A percentile compares a stretch with the other conserved stretches of the same genome.
These are phyloP conservation scores for Monomorium pharaonis DNA, from an alignment of 1,140 invertebrate species.

Conservation along the genomic window DNA sequence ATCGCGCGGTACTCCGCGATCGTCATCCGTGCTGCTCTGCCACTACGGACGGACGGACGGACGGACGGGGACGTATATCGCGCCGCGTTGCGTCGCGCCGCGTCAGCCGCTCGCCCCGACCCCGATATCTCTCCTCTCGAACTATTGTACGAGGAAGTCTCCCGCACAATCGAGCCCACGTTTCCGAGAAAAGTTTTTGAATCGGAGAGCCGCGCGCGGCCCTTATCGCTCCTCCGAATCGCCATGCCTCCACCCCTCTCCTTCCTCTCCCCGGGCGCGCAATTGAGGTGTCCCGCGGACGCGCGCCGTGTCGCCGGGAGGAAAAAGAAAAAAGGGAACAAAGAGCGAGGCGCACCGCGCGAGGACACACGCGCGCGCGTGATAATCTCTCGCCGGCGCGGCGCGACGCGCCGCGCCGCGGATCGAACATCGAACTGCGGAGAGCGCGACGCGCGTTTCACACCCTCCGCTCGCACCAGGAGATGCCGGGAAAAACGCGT, in stretches of 20 bases:
- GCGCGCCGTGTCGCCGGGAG: not conserved
- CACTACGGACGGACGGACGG: not conserved
- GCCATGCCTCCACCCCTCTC: no score
- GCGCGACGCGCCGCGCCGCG: slow-evolving; percentile 59
- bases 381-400: slow-evolving; percentile 57
- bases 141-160: not conserved
- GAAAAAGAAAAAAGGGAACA: not conserved
- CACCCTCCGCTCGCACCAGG: slow-evolving; percentile 55
- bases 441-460: slow-evolving; percentile 67
- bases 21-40: not conserved
- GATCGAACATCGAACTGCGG: slow-evolving; percentile 72
- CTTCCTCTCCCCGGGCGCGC: no score
- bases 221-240: slow-evolving; percentile 14
- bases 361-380: slow-evolving; percentile 61
- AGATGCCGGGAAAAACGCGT: slow-evolving; percentile 30
- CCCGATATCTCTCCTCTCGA: not conserved
- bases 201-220: slow-evolving; percentile 14
- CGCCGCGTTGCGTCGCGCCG: not conserved
- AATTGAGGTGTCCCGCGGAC: not conserved
- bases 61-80: not conserved
- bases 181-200: slow-evolving; percentile 54
- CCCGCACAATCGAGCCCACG: no score
- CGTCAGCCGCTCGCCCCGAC: not conserved
- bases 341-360: slow-evolving; percentile 30
- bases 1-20: not conserved